A percentile compares a stretch with the other conserved stretches of the same genome.
These are phyloP conservation scores for Crypturellus tataupa DNA, from an alignment of 2,797 vertebrate genomes.

Conservation along the genomic window DNA sequence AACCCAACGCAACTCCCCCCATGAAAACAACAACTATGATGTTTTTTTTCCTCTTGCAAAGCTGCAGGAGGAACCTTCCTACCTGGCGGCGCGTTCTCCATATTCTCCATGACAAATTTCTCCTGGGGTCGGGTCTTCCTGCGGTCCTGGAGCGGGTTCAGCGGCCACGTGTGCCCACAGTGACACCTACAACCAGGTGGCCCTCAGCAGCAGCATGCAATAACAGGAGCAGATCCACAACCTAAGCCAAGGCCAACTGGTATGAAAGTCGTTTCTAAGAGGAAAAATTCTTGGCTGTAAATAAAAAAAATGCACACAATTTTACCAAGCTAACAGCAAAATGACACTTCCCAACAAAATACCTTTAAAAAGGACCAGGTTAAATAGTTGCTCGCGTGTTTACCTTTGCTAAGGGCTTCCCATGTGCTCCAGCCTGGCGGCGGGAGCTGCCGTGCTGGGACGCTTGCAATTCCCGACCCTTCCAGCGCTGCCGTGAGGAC, in stretches of 20 bases:
- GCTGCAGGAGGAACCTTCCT: accelerated
- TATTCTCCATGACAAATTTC: neutral
- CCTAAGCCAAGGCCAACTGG: neutral
- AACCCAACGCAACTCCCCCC: neutral
- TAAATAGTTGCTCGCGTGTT: neutral
- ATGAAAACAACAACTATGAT: accelerated
- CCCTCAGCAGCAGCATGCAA: neutral
- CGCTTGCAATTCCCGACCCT: neutral
- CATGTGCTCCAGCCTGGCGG: neutral
- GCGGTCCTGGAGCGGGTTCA: neutral
- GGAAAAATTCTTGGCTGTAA: neutral
- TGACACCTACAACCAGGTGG: neutral
- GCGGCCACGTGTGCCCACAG: neutral
- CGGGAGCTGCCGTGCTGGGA: neutral
- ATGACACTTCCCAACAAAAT: neutral
- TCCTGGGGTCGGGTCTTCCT: neutral
- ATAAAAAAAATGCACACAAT: neutral
- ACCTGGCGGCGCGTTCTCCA: neutral
- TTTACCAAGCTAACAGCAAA: neutral
- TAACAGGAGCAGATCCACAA: too few species aligned
- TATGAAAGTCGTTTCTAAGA: neutral
- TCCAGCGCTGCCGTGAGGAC: accelerated
- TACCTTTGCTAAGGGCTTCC: neutral
- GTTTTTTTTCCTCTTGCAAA: neutral
- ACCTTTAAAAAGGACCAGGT: neutral